These are phyloP conservation scores for Sphaeramia orbicularis DNA, from an alignment of 2,797 vertebrate genomes.

Conservation along the genomic window DNA sequence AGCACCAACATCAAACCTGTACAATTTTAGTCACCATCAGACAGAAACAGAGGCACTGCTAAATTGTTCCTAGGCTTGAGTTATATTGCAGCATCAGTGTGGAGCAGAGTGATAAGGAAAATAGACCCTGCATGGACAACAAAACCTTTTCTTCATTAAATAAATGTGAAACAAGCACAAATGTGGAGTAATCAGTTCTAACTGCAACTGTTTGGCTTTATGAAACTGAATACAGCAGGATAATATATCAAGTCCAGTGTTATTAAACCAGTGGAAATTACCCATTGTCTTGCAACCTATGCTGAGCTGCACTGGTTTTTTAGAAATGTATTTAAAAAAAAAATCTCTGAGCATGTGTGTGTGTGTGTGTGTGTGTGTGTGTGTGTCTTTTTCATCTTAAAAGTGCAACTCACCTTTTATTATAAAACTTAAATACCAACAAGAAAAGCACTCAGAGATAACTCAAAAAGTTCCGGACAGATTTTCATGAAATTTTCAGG, in stretches of 20 bases:
- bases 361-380: too few relatives aligned
- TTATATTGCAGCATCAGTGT: not conserved
- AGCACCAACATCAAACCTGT: too few relatives aligned
- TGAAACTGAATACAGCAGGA: not conserved
- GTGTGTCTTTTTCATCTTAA: too few relatives aligned
- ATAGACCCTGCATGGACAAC: not conserved
- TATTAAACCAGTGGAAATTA: not conserved
- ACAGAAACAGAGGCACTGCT: not conserved
- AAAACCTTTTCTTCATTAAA: slow-evolving; percentile 1
- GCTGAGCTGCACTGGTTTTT: not conserved
- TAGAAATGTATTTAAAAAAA: not conserved
- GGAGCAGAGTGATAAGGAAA: not conserved
- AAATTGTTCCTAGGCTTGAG: not conserved
- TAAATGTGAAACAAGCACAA: slow-evolving; percentile 5
- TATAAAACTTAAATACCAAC: too few relatives aligned
- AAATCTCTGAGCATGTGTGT: too few relatives aligned
- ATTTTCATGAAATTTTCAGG: too few relatives aligned
- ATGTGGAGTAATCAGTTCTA: not conserved
- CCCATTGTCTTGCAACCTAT: not conserved
- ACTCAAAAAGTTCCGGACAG: too few relatives aligned
- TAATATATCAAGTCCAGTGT: not conserved
- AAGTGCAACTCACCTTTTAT: too few relatives aligned
- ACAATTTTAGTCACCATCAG: not conserved
- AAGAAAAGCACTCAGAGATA: too few relatives aligned
- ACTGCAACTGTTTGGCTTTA: slow-evolving; percentile 12